Base-by-base conservation (phyloP, 2,113 vertebrate genomes). In the Indicator indicator region DNA sequence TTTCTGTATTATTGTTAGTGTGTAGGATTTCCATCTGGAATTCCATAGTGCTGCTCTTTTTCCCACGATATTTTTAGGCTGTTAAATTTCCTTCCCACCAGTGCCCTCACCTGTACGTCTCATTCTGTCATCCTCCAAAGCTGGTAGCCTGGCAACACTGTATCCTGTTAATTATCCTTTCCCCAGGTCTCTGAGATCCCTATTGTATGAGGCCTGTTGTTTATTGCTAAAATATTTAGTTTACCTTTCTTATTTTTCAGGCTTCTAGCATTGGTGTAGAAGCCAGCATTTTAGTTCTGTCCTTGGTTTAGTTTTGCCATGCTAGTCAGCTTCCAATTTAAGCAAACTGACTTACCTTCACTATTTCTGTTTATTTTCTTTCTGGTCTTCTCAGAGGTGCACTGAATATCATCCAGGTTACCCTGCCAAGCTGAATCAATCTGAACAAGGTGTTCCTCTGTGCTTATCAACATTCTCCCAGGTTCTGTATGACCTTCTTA, bases 101-200 rank as follows among this genome's bases (percentile, higher is more conserved):
- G 50, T 77, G 27, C 46, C 16, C 17, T 80, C 56, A 90, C 64
- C 28, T 83, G 24, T 79, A 33, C 50, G 42, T 46, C 20, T 88
- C 8, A 67, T 89, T 89, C 74, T 21, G 5, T 83, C 42, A 63
- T n/a, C 46, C 27, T 88, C 89, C 65, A 76, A 73, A 88, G 5
- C 60, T 71, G 40, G 68, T 83, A 93, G 40, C 72, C 38, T 83
- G 88, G 60, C 79, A 95, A 91, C 46, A 52, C 68, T 63, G 3
- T 63, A 88, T 73, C 18, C 69, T 8, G 2, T 80, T 83, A 94
- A 95, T 91, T 94, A 83, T 80, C 36, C 32, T 94, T 89, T 95
- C 56, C 55, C 38, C 18, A 32, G 40, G n/a, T 32, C 40, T 87
- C 74, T 33, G 36, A 69, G 27, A 83, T 62, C 24, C 26, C 19